Evolutionary conservation across 2,888 invertebrate genomes (phyloP), one percentile per base, ranked within the genome.

Genomic region (Bombyx huttoni): DNA sequence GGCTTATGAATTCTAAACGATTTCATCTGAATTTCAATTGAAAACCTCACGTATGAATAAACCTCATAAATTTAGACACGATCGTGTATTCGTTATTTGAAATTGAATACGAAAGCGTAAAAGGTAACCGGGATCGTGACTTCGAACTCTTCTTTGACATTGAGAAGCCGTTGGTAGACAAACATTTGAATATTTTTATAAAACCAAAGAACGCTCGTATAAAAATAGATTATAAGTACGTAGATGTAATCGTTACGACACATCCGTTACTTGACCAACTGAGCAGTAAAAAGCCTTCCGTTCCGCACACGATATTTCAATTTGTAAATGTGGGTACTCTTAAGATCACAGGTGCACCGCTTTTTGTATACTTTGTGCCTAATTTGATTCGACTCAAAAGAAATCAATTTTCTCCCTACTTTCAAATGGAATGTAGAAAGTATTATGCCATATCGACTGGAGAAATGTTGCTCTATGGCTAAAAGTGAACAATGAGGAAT

Each of bases 261-360:
- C 64, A 76, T 85, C 86, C 85, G 85, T 71, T 65, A 66, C 75
- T 82, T 73, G 78, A 71, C 77, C 81, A 77, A 77, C 72, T 73
- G 67, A 67, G 64, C 61, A 70, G 64, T 64, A 73, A 76, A 75
- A 78, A 76, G 77, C 74, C 79, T 81, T 81, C 81, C 83, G 85
- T 82, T 84, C 81, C 81, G 78, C 81, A 80, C 78, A 82, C 76
- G 75, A 78, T 65, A 77, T 75, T 79, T 75, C 75, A 75, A 84
- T 83, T 84, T 76, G 67, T 66, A 66, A 59, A 65, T 70, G 64
- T 65, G 62, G 65, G 65, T 71, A 40, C 40, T 12, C 65, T 68
- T 65, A 58, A 59, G 56, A 55, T 58, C 58, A 64, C 64, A 63
- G 59, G 57, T 54, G 61, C 61, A 60, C 56, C 54, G 60, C 70